Evolutionary conservation across 2,797 vertebrate species (phyloP).

Genomic region (Scleropages formosus): DNA sequence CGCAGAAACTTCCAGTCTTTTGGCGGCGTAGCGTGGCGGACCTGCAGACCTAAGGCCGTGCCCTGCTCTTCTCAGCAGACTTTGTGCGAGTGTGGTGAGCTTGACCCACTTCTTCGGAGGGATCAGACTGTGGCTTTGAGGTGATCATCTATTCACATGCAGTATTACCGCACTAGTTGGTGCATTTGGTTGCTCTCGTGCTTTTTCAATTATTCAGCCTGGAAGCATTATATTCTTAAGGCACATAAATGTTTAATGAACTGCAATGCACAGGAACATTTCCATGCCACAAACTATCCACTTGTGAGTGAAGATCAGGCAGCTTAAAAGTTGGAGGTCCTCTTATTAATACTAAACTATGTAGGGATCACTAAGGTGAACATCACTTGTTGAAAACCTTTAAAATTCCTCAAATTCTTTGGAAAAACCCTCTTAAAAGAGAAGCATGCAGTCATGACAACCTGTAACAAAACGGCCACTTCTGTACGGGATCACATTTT

Average conservation of each 20-base stretch:
- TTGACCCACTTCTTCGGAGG: slow-evolving; percentile 33
- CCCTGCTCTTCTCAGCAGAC: slow-evolving; percentile 4
- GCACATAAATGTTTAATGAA: slow-evolving; percentile 36
- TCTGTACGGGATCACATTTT: not conserved
- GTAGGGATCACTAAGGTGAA: not conserved
- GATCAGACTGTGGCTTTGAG: slow-evolving; percentile 38
- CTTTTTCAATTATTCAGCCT: slow-evolving; percentile 40
- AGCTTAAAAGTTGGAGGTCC: not conserved
- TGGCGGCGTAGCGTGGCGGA: too few species aligned
- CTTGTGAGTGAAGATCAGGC: slow-evolving; percentile 21
- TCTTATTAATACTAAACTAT: not conserved
- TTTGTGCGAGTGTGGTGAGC: slow-evolving; percentile 13
- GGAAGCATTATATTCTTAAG: slow-evolving; percentile 42
- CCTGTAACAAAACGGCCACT: not conserved
- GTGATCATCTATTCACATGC: slow-evolving; percentile 27
- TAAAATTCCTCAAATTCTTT: not conserved
- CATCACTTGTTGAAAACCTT: not conserved
- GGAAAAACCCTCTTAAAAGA: not conserved
- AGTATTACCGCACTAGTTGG: slow-evolving; percentile 26
- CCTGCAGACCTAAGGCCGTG: not conserved
- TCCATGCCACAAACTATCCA: slow-evolving; percentile 23
- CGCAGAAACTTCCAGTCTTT: not conserved
- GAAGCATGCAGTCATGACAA: not conserved
- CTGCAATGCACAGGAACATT: slow-evolving; percentile 23
- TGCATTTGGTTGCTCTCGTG: slow-evolving; percentile 25